phyloP scores from a whole-genome alignment of 1,140 invertebrate species.

The Wiebesia pumilae region DNA sequence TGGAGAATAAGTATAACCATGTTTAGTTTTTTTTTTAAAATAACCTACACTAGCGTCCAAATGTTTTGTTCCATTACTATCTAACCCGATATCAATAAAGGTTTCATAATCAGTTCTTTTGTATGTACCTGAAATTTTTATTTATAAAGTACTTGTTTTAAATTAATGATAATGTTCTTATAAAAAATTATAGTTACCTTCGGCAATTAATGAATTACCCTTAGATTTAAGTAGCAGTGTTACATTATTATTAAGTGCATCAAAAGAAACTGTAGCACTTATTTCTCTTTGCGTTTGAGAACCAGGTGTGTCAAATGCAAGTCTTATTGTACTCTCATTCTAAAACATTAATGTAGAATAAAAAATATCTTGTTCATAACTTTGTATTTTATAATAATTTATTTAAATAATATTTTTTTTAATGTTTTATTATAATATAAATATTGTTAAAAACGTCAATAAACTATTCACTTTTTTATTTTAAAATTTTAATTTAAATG shows the following conservation, averaged over 20 bases:
- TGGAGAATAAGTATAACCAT: slow-evolving; percentile 80
- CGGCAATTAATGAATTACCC: slow-evolving; percentile 78
- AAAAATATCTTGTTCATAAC: background rate
- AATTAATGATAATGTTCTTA: background rate
- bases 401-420: too few relatives aligned
- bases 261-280: slow-evolving; percentile 77
- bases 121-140: slow-evolving; percentile 76
- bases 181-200: slow-evolving; percentile 65
- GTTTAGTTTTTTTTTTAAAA: slow-evolving; percentile 73
- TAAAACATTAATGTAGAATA: slow-evolving; percentile 58
- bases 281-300: slow-evolving; percentile 78
- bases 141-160: background rate
- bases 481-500: too few relatives aligned
- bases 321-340: slow-evolving; percentile 77
- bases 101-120: slow-evolving; percentile 80
- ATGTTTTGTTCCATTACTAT: slow-evolving; percentile 83
- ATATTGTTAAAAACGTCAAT: too few relatives aligned
- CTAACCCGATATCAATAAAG: slow-evolving; percentile 79
- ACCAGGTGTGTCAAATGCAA: slow-evolving; percentile 81
- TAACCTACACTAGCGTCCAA: slow-evolving; percentile 79
- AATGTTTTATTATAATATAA: too few relatives aligned
- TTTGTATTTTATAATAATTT: too few relatives aligned
- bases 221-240: slow-evolving; percentile 79
- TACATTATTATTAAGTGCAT: slow-evolving; percentile 77
- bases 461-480: too few relatives aligned